Evolutionary conservation across 1,140 invertebrate species (phyloP).

Genomic region (Diorhabda elongata): DNA sequence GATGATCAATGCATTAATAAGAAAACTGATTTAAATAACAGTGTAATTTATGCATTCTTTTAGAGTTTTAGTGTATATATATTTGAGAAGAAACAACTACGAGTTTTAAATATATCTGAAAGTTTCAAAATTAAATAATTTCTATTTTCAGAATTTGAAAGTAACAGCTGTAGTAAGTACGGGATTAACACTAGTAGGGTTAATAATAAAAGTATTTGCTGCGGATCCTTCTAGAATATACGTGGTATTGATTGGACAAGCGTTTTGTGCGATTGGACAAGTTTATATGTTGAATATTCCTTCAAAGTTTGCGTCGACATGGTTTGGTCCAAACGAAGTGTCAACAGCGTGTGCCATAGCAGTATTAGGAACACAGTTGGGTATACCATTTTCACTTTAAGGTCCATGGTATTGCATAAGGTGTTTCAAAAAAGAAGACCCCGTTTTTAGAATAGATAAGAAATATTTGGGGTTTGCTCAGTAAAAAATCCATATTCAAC

Average conservation of each 20-base stretch:
- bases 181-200: constrained; percentile 57
- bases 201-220: constrained; percentile 60
- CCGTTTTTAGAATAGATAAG: neutral
- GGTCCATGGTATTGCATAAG: neutral
- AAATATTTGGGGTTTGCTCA: too few species aligned
- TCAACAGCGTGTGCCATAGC: constrained; percentile 73
- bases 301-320: constrained; percentile 63
- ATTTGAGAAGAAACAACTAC: too few species aligned
- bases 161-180: constrained; percentile 44
- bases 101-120: too few species aligned
- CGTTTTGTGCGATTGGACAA: constrained; percentile 62
- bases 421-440: neutral
- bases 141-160: constrained; percentile 42
- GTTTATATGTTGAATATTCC: constrained; percentile 71
- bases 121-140: too few species aligned
- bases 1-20: too few species aligned
- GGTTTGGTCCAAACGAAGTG: constrained; percentile 56
- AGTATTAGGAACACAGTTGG: constrained; percentile 75
- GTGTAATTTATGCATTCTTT: too few species aligned
- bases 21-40: too few species aligned
- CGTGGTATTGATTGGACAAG: constrained; percentile 65
- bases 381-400: constrained; percentile 18
- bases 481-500: too few species aligned
- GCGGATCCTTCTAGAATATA: constrained; percentile 57
- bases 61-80: too few species aligned